These are phyloP conservation scores for Scytalopus superciliaris DNA, from an alignment of 2,113 vertebrate genomes.

Conservation along the genomic window DNA sequence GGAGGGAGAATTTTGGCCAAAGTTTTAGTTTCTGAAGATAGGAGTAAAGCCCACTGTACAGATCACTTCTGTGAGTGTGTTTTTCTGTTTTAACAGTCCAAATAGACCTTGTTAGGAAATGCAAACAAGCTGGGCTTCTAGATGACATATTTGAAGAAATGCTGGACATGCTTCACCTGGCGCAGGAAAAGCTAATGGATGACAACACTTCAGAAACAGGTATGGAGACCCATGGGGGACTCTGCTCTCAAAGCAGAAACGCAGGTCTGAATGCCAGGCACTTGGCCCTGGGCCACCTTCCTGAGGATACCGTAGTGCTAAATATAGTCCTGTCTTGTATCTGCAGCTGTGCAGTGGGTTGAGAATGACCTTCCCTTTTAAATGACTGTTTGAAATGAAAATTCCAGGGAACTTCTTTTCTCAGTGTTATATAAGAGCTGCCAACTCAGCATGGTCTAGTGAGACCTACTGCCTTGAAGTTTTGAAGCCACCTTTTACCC, in stretches of 20 bases:
- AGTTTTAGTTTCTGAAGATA: neutral
- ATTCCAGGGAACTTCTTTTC: neutral
- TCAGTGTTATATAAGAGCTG: neutral
- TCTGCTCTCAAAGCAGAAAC: neutral
- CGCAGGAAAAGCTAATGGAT: constrained; percentile 71
- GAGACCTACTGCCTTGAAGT: neutral
- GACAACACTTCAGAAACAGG: constrained; percentile 75
- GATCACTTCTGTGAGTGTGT: neutral
- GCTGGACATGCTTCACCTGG: constrained; percentile 67
- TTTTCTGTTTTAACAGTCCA: constrained; percentile 44
- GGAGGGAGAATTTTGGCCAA: neutral
- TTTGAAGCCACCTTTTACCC: neutral
- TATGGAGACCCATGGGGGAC: neutral
- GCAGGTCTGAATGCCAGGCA: neutral
- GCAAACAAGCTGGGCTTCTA: constrained; percentile 74
- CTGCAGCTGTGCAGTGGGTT: neutral
- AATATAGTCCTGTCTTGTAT: neutral
- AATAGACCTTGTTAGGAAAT: constrained; percentile 72
- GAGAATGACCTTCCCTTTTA: neutral
- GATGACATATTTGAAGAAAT: constrained; percentile 75
- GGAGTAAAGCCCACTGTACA: neutral
- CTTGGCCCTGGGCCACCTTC: neutral
- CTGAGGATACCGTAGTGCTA: neutral
- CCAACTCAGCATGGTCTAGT: neutral
- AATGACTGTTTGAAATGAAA: neutral